Base-by-base conservation (phyloP, 2,113 vertebrate genomes). In the Archocentrus centrarchus region DNA sequence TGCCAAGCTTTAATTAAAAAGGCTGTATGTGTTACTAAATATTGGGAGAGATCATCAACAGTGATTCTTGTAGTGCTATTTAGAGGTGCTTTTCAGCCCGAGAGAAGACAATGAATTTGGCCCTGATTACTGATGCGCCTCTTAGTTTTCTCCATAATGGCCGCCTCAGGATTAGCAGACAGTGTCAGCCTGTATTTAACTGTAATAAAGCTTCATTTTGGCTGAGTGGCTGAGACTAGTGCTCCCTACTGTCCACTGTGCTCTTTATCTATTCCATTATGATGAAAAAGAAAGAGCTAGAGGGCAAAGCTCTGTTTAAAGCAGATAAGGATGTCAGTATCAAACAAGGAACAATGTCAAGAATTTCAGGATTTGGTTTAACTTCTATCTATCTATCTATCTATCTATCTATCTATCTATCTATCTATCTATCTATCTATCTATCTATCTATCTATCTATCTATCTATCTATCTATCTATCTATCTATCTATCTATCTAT, bases 171-270 rank as follows among this genome's bases (percentile, higher is more conserved):
- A 92, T 92, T 92, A 93, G 84, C 64, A 17, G 55, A 63, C 83
- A 83, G 70, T 90, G 85, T 90, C 89, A 82, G 88, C 77, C 86
- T 89, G 87, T 89, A 84, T 90, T 92, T 91, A 91, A 90, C 86
- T 79, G 77, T 88, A 93, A 92, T 90, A 93, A 90, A 84, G 83
- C 84, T 85, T 85, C 85, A 91, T 91, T 94, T 93, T 86, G 80
- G 64, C 63, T 87, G 77, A 63, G 64, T 59, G 53, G 60, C 60
- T 82, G 47, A 87, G 82, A 82, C 82, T 86, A 82, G 68, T 77
- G 80, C 88, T 90, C 77, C 76, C 47, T 44, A 44, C 59, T 57
- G 55, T 76, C 78, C 77, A 64, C 77, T 75, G 58, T 6, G n/a
- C 75, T 82, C 82, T 91, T 86, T 77, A 92, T 86, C 88, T 83